Evolutionary conservation across 2,888 invertebrate genomes (phyloP), one percentile per base, ranked within the genome.

Genomic region (Melanophora roralis): DNA sequence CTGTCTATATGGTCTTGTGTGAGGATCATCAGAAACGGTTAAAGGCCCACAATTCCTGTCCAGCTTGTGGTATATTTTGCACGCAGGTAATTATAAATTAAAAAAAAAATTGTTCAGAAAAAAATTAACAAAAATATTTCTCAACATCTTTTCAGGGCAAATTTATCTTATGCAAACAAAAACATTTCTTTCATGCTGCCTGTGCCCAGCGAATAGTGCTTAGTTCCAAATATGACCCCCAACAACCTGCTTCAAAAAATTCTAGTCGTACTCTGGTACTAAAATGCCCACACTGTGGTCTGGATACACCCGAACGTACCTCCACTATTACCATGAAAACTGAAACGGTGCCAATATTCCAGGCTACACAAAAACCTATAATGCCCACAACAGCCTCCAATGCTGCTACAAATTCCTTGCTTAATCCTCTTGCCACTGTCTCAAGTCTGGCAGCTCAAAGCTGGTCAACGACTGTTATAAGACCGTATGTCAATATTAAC

Each of bases 31-130:
- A 93, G 77, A 93, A 94, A 84, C 92, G 96, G 76, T 90, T 97
- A 77, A 90, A 92, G 12, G 90, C 92, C 40, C 98, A 98, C 89
- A 96, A 97, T 89, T 97, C 97, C 88, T 98, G 97, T 87, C 95
- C 97, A 0, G 94, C 94, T 1, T 98, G 98, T 90, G 96, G 97
- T 6, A 91, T 96, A 64, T 98, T 96, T 89, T 97, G 97, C 88
- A 94, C 96, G 6, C 96, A 97, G 93, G 95, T 95, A 85, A 83
- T 82, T 79, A 16, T 36, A 7, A 1, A 7, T 16, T 38, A 1
- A 21, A 23, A 23, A 40, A 40, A 32, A 1, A 27, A 27, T n/a
- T n/a, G n/a, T n/a, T n/a, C n/a, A n/a, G n/a, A n/a, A n/a, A n/a
- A n/a, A n/a, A n/a, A n/a, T n/a, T n/a, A n/a, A n/a, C n/a, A n/a